phyloP scores from a whole-genome alignment of 2,113 vertebrate species.

The Paradoxurus hermaphroditus region DNA sequence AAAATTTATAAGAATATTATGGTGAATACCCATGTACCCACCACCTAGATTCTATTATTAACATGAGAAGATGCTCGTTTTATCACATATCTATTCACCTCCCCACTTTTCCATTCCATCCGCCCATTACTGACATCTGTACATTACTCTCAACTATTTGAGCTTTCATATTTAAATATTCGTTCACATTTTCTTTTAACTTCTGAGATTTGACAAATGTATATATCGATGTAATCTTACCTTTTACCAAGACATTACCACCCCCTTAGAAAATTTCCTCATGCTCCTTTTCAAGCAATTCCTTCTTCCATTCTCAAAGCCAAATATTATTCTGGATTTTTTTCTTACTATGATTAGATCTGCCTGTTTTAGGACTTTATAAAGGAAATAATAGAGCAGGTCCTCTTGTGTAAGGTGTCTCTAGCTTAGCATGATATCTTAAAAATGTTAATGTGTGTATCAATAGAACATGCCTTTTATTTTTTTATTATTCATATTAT shows the following conservation, averaged over 20 bases:
- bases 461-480: background rate
- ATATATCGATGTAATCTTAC: background rate
- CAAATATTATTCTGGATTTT: background rate
- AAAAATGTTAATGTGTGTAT: background rate
- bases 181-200: background rate
- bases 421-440: background rate
- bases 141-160: background rate
- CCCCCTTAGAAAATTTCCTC: background rate
- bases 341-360: background rate
- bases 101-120: background rate
- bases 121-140: background rate
- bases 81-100: background rate
- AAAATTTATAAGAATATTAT: background rate
- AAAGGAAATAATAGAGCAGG: background rate
- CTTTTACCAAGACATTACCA: background rate
- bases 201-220: background rate
- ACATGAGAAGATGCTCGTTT: background rate
- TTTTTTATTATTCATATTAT: background rate
- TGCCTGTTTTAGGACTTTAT: background rate
- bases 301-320: too few relatives aligned
- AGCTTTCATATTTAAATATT: background rate
- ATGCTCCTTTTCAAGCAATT: background rate
- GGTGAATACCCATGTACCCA: background rate
- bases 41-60: background rate
- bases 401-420: background rate